A percentile compares a stretch with the other conserved stretches of the same genome.
These are phyloP conservation scores for Narcine bancroftii DNA, from an alignment of 2,113 vertebrate genomes.

Conservation along the genomic window DNA sequence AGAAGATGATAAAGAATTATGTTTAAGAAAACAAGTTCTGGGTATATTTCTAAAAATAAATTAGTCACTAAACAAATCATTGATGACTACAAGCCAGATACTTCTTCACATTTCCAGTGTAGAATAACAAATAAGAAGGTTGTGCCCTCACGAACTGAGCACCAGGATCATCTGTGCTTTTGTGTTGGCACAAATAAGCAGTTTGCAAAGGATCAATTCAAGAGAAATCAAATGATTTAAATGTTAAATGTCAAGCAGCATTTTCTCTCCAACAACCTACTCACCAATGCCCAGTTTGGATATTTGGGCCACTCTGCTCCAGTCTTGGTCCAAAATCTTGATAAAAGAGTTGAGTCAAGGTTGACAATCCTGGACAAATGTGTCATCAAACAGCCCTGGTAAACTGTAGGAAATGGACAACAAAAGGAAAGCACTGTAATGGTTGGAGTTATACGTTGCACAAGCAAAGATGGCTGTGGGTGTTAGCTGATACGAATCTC, in stretches of 20 bases:
- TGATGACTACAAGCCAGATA: not conserved
- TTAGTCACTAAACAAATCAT: not conserved
- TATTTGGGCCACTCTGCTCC: too few species aligned
- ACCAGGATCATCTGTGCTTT: not conserved
- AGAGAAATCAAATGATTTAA: not conserved
- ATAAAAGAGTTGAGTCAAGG: too few species aligned
- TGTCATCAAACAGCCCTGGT: too few species aligned
- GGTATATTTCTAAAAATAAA: not conserved
- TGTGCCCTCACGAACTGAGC: not conserved
- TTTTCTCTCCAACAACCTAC: too few species aligned
- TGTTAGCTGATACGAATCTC: too few species aligned
- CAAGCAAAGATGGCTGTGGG: too few species aligned
- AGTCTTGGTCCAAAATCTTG: too few species aligned
- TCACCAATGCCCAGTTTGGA: too few species aligned
- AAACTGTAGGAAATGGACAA: too few species aligned
- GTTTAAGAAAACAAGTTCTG: not conserved
- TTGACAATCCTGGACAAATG: too few species aligned
- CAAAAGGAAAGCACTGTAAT: too few species aligned
- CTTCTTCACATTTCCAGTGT: not conserved
- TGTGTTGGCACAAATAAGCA: not conserved
- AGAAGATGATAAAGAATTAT: not conserved
- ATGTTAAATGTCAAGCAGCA: not conserved
- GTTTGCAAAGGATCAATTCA: not conserved
- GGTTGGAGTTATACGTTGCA: too few species aligned
- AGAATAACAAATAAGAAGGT: not conserved